These are phyloP conservation scores for Fringilla coelebs DNA, from an alignment of 2,797 vertebrate species.

Conservation along the genomic window DNA sequence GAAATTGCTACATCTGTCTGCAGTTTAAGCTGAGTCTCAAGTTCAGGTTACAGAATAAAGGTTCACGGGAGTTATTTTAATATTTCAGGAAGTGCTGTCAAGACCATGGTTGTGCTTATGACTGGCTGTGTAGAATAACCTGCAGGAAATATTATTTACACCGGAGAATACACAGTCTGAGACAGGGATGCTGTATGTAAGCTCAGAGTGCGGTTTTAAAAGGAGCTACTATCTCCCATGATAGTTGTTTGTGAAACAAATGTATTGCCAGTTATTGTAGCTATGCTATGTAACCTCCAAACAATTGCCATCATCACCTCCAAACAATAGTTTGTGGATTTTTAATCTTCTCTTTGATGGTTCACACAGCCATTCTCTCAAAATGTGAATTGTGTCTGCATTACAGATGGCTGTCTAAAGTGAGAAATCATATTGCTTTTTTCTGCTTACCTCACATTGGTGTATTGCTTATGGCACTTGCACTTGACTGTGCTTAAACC, in stretches of 20 bases:
- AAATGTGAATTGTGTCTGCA: neutral
- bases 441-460: neutral
- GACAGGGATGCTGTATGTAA: neutral
- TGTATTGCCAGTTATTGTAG: neutral
- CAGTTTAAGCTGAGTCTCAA: neutral
- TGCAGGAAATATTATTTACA: neutral
- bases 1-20: neutral
- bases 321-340: neutral
- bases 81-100: neutral
- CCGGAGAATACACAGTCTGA: neutral
- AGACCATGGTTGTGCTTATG: neutral
- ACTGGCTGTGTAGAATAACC: neutral
- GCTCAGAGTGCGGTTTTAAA: neutral
- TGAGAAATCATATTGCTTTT: neutral
- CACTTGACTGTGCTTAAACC: neutral
- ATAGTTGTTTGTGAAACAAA: neutral
- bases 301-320: neutral
- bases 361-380: neutral
- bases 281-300: neutral
- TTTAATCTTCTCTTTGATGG: neutral
- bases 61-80: neutral
- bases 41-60: neutral
- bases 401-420: neutral
- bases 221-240: neutral
- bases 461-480: neutral